Conservation (phyloP, 2,888 invertebrate genomes). For the Oxycera nigricornis region DNA sequence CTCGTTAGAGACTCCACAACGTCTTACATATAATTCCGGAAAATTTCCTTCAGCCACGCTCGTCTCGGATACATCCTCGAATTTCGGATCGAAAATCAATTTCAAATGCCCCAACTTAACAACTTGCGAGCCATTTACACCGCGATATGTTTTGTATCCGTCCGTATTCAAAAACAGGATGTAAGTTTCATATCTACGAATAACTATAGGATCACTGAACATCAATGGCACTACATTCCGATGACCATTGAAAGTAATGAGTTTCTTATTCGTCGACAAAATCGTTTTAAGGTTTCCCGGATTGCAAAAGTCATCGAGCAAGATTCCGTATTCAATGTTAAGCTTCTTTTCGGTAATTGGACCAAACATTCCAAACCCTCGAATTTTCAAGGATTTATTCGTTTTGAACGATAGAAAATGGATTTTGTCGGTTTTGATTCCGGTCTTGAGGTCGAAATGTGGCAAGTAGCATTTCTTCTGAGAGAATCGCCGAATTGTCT, state of each 20-base stretch:
- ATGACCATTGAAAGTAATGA: slow-evolving; percentile 21
- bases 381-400: not conserved
- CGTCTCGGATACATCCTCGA: not conserved
- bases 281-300: not conserved
- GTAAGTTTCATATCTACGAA: slow-evolving; percentile 5
- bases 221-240: slow-evolving; percentile 1
- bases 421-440: slow-evolving; percentile 6
- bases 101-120: not conserved
- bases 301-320: slow-evolving; percentile 26
- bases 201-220: slow-evolving; percentile 3
- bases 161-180: slow-evolving; percentile 17
- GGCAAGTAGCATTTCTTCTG: slow-evolving; percentile 9
- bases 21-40: slow-evolving; percentile 20
- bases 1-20: too few relatives aligned
- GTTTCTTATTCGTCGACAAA: not conserved
- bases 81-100: not conserved
- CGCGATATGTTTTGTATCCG: slow-evolving; percentile 25
- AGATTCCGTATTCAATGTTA: slow-evolving; percentile 17
- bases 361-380: slow-evolving; percentile 32
- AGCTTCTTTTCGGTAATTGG: slow-evolving; percentile 18
- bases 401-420: slow-evolving; percentile 13
- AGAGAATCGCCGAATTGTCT: slow-evolving; percentile 14
- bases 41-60: slow-evolving; percentile 15
- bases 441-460: slow-evolving; percentile 15
- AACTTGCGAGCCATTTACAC: not conserved